These are phyloP conservation scores for Trinorchestia longiramus DNA, from an alignment of 1,140 invertebrate genomes.

Conservation along the genomic window DNA sequence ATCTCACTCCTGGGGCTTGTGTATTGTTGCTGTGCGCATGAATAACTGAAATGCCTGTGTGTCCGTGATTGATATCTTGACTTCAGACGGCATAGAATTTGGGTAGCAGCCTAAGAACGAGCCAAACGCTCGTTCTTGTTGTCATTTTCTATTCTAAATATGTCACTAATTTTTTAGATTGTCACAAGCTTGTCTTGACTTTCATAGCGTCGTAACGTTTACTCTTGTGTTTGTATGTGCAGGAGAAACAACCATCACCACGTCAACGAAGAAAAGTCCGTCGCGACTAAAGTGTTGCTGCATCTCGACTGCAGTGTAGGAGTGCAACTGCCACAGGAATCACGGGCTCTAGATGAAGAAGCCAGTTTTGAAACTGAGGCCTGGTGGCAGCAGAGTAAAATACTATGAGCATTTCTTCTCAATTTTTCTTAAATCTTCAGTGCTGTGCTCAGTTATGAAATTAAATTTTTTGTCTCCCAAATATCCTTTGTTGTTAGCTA, in stretches of 20 bases:
- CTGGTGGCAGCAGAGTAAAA: background rate
- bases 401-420: background rate
- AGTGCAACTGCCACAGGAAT: background rate
- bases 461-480: background rate
- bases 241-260: slow-evolving; percentile 30
- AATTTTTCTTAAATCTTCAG: background rate
- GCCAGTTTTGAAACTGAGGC: background rate
- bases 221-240: background rate
- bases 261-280: slow-evolving; percentile 31
- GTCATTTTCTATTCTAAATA: no score
- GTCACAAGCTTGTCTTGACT: no score
- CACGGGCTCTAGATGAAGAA: background rate
- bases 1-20: no score
- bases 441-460: background rate
- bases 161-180: no score
- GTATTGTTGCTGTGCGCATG: no score
- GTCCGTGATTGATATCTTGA: no score
- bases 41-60: no score
- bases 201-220: background rate
- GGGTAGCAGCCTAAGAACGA: no score
- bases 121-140: no score
- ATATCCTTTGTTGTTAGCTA: background rate
- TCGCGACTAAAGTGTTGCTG: background rate
- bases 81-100: no score
- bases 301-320: background rate